Base-by-base conservation (phyloP, 2,113 vertebrate species). In the Anolis sagrei region DNA sequence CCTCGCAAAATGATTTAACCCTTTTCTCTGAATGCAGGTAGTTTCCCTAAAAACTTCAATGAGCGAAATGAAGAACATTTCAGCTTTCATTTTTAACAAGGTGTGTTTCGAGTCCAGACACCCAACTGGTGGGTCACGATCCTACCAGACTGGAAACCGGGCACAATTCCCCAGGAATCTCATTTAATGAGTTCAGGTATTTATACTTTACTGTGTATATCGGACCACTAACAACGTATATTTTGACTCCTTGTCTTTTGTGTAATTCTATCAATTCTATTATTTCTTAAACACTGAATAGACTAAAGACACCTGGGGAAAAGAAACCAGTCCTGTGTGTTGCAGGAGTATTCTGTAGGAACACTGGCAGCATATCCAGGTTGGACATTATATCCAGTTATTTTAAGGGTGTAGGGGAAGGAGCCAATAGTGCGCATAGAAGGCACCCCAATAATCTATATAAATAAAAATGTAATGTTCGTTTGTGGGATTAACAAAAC, bases 1-100 rank as follows among this genome's bases (percentile, higher is more conserved):
- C 81, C 81, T 39, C 39, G 16, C 29, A 73, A 36, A 70, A 73
- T 72, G 32, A 73, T 74, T 74, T 58, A 58, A 73, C 69, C 81
- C n/a, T 73, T 13, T 61, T 34, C 19, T 51, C 23, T n/a, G 16
- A 70, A 70, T 34, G 48, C 10, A 7, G n/a, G 44, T 19, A n/a
- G 44, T 70, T 70, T 49, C 19, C n/a, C 48, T 81, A 18, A 27
- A 58, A 73, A 73, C 7, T 49, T 73, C 16, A 82, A 39, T 61
- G 48, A 34, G 51, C 58, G 54, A 61, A 73, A 82, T 54, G 49
- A 72, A 49, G 49, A 72, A 72, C 7, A 44, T 82, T 61, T 29
- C 32, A 72, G 34, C 51, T 61, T 82, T 82, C 32, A 61, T 73
- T 73, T 72, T 73, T 74, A 82, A 82, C 51, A 82, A 73, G 81